Percentiles rank a stretch among this genome's conserved stretches.
Conservation (phyloP, 2,113 vertebrate species). For the Engystomops pustulosus region DNA sequence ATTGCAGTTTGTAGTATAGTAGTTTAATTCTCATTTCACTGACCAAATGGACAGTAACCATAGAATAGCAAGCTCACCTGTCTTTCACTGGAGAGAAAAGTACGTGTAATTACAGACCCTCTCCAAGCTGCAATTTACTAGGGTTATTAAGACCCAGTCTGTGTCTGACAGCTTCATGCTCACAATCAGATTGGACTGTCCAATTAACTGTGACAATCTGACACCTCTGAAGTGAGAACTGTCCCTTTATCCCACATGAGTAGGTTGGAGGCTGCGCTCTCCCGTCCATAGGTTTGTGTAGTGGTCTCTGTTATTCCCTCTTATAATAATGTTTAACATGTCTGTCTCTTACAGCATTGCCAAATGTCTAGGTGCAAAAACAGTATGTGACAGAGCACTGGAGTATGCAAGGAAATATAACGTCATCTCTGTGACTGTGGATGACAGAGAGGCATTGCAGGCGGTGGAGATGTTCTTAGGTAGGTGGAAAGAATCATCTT, state of each 20-base stretch:
- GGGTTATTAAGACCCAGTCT: slow-evolving; percentile 20
- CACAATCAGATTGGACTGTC: not conserved
- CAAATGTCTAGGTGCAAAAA: slow-evolving; percentile 82
- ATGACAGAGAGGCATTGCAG: slow-evolving; percentile 81
- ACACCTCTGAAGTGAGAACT: slow-evolving; percentile 27
- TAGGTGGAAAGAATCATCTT: slow-evolving; percentile 74
- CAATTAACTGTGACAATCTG: slow-evolving; percentile 42
- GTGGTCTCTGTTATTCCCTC: not conserved
- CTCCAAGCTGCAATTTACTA: slow-evolving; percentile 20
- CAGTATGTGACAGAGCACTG: slow-evolving; percentile 78
- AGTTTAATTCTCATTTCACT: not conserved
- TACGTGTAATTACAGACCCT: slow-evolving; percentile 12
- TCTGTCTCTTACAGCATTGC: slow-evolving; percentile 75
- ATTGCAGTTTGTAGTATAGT: not conserved
- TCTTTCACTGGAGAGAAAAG: slow-evolving; percentile 6
- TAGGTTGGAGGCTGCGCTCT: slow-evolving; percentile 1
- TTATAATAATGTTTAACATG: slow-evolving; percentile 2
- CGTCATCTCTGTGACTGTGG: slow-evolving; percentile 82
- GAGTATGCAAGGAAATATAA: slow-evolving; percentile 74
- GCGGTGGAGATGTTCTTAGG: slow-evolving; percentile 85
- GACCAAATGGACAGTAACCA: slow-evolving; percentile 13
- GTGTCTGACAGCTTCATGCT: slow-evolving; percentile 6
- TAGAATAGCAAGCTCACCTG: not conserved
- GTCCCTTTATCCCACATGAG: slow-evolving; percentile 29
- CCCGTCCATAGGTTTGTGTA: slow-evolving; percentile 4